These are phyloP conservation scores for Macrobrachium rosenbergii DNA, from an alignment of 1,140 invertebrate genomes.

Conservation along the genomic window DNA sequence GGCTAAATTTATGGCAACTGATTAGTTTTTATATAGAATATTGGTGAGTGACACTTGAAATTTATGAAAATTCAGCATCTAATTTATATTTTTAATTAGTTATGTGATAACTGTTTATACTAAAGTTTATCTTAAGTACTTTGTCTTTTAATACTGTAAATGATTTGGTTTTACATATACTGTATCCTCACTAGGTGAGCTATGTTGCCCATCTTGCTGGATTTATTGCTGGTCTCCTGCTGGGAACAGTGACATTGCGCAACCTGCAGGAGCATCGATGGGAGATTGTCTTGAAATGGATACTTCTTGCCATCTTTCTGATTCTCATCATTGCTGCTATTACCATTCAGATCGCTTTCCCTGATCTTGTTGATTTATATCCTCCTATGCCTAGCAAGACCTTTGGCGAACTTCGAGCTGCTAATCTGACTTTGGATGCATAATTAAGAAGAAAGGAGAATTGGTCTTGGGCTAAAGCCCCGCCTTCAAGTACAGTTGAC, in stretches of 20 bases:
- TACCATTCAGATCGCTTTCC: constrained; percentile 65
- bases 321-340: constrained; percentile 75
- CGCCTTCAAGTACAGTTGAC: too few species aligned
- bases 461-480: too few species aligned
- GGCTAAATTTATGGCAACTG: too few species aligned
- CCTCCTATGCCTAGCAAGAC: constrained; percentile 48
- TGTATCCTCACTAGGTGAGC: constrained; percentile 68
- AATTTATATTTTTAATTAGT: too few species aligned
- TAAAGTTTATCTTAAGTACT: neutral
- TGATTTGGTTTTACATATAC: neutral
- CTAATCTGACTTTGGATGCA: too few species aligned
- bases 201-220: constrained; percentile 88
- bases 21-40: too few species aligned
- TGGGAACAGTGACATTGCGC: constrained; percentile 83
- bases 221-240: constrained; percentile 81
- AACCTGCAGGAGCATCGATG: constrained; percentile 89
- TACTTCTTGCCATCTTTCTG: constrained; percentile 82
- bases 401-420: neutral
- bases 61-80: too few species aligned
- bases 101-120: neutral
- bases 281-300: constrained; percentile 88
- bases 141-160: neutral
- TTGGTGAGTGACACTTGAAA: too few species aligned
- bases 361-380: constrained; percentile 58
- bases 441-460: too few species aligned